These are phyloP conservation scores for Lithophane ornitopus DNA, from an alignment of 2,888 invertebrate genomes.

Conservation along the genomic window DNA sequence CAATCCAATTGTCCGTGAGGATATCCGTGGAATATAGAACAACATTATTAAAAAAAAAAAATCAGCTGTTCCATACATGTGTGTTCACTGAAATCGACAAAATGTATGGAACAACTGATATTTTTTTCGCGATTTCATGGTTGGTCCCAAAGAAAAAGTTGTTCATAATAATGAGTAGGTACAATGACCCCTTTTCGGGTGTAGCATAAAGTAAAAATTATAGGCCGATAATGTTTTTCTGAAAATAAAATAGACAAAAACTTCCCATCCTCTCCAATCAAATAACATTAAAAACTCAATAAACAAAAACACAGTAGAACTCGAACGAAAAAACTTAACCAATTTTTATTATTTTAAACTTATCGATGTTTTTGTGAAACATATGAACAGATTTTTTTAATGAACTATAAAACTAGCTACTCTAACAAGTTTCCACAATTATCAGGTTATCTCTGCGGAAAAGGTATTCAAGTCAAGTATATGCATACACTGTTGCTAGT, in stretches of 20 bases:
- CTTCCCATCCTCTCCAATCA: background rate
- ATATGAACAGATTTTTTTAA: background rate
- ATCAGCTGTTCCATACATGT: no score
- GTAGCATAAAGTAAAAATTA: no score
- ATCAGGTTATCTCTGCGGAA: conserved; percentile 31
- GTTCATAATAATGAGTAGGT: no score
- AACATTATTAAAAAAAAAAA: no score
- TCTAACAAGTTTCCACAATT: conserved; percentile 9
- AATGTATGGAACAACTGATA: no score
- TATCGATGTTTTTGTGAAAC: background rate
- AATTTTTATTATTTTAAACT: no score
- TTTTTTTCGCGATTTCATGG: no score
- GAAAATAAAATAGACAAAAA: background rate
- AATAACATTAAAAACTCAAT: background rate
- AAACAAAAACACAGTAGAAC: background rate
- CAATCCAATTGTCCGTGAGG: no score
- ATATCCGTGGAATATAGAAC: background rate
- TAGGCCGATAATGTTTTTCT: background rate
- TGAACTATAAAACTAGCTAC: background rate
- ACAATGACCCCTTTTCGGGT: no score
- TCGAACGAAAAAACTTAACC: background rate
- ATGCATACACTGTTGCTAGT: background rate
- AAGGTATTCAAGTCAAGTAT: conserved; percentile 25
- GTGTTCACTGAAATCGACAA: no score
- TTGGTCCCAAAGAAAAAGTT: no score